A percentile compares a stretch with the other conserved stretches of the same genome.
Conservation (phyloP, 2,113 vertebrate genomes). For the Hyperoodon ampullatus region DNA sequence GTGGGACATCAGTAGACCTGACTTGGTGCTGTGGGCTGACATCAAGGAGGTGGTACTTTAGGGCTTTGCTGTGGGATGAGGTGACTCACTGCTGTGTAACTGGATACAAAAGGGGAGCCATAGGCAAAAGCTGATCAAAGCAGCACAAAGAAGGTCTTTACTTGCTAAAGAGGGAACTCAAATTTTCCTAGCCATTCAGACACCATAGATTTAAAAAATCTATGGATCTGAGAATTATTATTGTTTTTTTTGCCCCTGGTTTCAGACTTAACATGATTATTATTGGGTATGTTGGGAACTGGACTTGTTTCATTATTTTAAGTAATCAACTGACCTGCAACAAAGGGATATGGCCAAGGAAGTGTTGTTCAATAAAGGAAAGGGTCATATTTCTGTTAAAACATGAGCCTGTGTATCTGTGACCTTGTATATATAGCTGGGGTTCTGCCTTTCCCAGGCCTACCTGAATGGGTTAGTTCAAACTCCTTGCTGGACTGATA, state of each 20-base stretch:
- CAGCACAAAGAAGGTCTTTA: neutral
- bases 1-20: neutral
- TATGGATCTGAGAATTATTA: neutral
- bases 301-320: slow-evolving; percentile 48
- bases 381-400: neutral
- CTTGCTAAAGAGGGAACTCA: neutral
- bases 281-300: neutral
- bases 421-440: neutral
- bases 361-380: neutral
- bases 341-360: slow-evolving; percentile 1
- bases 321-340: neutral
- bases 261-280: slow-evolving; percentile 8
- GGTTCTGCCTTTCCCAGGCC: neutral
- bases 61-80: neutral
- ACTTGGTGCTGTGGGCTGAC: neutral
- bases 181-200: neutral
- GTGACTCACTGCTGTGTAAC: neutral
- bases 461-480: neutral
- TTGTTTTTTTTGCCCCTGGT: neutral
- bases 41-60: neutral
- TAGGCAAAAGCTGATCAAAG: neutral
- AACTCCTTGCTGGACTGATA: neutral
- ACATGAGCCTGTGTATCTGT: neutral
- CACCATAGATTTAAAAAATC: neutral
- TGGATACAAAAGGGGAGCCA: neutral